Conservation (phyloP, 2,113 vertebrate species). For the Macrotus californicus region DNA sequence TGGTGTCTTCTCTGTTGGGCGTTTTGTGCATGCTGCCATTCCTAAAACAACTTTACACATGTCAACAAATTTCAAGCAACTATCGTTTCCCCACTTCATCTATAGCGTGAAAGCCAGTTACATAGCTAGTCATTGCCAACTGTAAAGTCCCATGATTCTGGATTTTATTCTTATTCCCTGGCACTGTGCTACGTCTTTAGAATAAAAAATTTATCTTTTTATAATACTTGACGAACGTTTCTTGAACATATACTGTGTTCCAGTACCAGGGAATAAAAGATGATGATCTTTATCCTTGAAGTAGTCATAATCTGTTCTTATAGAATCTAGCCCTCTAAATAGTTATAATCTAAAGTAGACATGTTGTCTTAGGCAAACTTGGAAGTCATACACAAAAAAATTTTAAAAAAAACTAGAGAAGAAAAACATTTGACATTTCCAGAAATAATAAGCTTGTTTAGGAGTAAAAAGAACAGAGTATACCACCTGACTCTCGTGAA, state of each 20-base stretch:
- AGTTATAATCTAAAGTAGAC: slow-evolving; percentile 3
- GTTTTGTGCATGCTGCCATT: not conserved
- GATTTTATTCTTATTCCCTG: slow-evolving; percentile 9
- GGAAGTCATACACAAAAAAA: not conserved
- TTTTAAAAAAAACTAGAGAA: not conserved
- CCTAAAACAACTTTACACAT: not conserved
- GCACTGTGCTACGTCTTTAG: not conserved
- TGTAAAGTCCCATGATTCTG: not conserved
- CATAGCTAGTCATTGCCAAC: not conserved
- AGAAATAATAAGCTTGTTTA: slow-evolving; percentile 1
- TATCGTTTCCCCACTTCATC: not conserved
- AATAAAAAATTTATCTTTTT: not conserved
- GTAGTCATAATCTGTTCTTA: not conserved
- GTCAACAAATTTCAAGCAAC: not conserved
- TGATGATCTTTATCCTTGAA: not conserved
- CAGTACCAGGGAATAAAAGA: not conserved
- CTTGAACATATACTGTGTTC: not conserved
- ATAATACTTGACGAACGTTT: not conserved
- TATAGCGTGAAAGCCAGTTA: not conserved
- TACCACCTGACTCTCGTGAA: not conserved
- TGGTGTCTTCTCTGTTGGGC: not conserved
- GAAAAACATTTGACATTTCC: not conserved
- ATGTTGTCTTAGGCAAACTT: not conserved
- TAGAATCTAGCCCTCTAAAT: not conserved
- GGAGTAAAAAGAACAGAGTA: not conserved